Evolutionary conservation across 2,113 vertebrate genomes (phyloP).

Genomic region (Leptocoma aspasia): DNA sequence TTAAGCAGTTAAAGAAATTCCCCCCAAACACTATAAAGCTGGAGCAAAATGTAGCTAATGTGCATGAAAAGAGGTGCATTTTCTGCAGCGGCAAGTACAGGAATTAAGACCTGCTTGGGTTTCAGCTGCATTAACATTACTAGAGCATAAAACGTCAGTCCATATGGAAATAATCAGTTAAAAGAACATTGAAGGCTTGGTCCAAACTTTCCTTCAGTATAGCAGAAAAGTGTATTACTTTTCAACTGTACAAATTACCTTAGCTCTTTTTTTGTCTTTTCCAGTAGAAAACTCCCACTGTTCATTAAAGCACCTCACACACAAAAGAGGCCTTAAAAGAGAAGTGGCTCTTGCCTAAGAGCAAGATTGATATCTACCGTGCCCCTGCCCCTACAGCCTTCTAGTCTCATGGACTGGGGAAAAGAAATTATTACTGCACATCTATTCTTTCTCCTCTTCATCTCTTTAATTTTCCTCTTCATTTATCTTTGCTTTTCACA

Average conservation of each 20-base stretch:
- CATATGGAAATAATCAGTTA: slow-evolving; percentile 20
- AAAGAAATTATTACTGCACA: neutral
- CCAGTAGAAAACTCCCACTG: slow-evolving; percentile 7
- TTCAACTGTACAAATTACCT: neutral
- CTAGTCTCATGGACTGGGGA: neutral
- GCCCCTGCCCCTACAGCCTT: neutral
- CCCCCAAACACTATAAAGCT: neutral
- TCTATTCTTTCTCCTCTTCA: neutral
- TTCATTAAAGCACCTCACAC: neutral
- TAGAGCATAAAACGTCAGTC: neutral
- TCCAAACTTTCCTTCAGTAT: neutral
- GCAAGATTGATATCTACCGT: neutral
- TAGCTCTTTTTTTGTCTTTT: neutral
- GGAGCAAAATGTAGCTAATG: neutral
- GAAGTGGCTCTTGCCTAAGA: neutral
- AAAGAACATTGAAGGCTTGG: neutral
- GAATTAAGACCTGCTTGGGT: neutral
- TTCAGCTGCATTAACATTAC: neutral
- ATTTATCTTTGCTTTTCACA: neutral
- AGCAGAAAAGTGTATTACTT: neutral
- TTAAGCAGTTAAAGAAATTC: neutral
- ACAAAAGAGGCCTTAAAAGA: slow-evolving; percentile 11
- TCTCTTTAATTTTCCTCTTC: neutral
- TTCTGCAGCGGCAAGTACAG: neutral
- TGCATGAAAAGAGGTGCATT: neutral